These are phyloP conservation scores for Limulus polyphemus DNA, from an alignment of 2,888 invertebrate species.

Conservation along the genomic window DNA sequence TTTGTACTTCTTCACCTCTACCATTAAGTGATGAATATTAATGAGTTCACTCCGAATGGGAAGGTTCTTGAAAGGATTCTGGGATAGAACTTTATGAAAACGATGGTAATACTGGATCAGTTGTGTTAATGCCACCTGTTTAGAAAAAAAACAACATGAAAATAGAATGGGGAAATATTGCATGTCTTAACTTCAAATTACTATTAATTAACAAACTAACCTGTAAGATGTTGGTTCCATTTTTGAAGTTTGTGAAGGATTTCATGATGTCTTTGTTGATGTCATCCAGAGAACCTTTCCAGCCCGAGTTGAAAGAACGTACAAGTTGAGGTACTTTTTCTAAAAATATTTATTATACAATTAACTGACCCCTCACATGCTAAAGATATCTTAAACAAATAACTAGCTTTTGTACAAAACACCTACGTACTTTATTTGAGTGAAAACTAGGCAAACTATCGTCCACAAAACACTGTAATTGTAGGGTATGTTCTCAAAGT, in stretches of 20 bases:
- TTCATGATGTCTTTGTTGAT: conserved; percentile 86
- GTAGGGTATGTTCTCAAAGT: no score
- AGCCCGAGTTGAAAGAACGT: conserved; percentile 75
- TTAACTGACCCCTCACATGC: no score
- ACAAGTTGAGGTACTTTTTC: conserved; percentile 63
- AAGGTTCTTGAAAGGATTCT: conserved; percentile 43
- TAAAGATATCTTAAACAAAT: no score
- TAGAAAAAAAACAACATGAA: background rate
- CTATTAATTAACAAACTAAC: conserved; percentile 29
- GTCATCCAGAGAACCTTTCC: conserved; percentile 90
- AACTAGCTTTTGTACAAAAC: no score
- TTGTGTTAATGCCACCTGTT: conserved; percentile 71
- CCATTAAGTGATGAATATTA: conserved; percentile 97
- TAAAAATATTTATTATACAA: conserved; percentile 26
- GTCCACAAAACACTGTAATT: no score
- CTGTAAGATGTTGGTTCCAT: conserved; percentile 87
- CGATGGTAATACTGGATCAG: conserved; percentile 95
- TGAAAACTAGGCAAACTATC: no score
- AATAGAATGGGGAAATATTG: no score
- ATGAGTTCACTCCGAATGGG: conserved; percentile 63
- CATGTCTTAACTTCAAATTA: background rate
- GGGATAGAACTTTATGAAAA: conserved; percentile 84
- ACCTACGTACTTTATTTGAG: no score
- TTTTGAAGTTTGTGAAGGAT: conserved; percentile 90
- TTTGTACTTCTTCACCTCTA: conserved; percentile 98